Evolutionary conservation across 2,888 invertebrate species (phyloP).

Genomic region (Cylindroiulus punctatus): DNA sequence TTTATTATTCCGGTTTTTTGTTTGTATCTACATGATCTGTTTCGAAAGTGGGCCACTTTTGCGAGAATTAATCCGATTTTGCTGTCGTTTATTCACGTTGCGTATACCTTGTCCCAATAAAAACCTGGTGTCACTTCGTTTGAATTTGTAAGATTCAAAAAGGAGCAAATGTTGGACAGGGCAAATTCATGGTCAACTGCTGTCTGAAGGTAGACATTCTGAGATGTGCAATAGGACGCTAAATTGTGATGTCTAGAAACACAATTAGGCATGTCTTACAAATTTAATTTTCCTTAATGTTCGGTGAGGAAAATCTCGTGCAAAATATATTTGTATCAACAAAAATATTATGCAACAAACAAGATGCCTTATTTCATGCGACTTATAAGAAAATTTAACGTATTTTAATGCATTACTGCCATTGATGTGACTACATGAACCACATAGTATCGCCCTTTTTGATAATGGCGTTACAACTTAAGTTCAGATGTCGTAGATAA

Average conservation of each 20-base stretch:
- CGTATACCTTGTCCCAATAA: background rate
- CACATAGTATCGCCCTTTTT: background rate
- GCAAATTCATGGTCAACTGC: background rate
- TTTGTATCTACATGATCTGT: background rate
- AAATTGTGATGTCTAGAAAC: background rate
- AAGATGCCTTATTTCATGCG: too few species aligned
- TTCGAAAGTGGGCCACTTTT: background rate
- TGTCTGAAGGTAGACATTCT: background rate
- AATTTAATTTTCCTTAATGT: too few species aligned
- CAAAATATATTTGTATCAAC: too few species aligned
- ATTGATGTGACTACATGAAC: background rate
- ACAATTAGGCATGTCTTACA: too few species aligned
- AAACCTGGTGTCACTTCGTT: background rate
- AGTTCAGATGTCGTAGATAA: background rate
- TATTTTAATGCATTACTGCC: too few species aligned
- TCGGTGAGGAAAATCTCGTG: too few species aligned
- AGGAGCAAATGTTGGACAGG: background rate
- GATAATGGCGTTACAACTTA: background rate
- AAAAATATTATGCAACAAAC: too few species aligned
- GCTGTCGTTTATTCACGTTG: background rate
- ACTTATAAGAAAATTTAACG: too few species aligned
- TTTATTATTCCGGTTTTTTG: background rate
- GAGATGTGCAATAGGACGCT: background rate
- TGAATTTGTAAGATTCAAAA: background rate
- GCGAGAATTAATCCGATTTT: background rate